phyloP scores from a whole-genome alignment of 2,888 invertebrate genomes.

The Drosophila sordidula region DNA sequence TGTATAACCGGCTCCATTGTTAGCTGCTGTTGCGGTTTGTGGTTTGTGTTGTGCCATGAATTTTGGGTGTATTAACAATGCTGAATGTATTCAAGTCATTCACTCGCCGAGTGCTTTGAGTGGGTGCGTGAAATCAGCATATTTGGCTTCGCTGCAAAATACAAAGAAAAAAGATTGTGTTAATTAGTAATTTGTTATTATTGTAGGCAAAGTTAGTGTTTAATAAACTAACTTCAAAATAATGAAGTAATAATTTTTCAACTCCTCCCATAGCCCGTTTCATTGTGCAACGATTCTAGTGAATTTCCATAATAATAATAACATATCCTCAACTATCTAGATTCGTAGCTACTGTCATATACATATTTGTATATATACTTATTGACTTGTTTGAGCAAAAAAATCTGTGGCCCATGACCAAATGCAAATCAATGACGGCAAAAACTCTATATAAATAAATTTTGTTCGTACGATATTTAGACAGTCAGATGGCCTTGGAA shows the following conservation, averaged over 20 bases:
- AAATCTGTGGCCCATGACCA: constrained; percentile 53
- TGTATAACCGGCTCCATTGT: constrained; percentile 45
- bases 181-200: constrained; percentile 35
- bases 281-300: constrained; percentile 30
- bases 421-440: constrained; percentile 61
- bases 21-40: constrained; percentile 16
- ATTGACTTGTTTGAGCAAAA: constrained; percentile 23
- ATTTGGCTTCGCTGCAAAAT: constrained; percentile 37
- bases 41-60: constrained; percentile 8
- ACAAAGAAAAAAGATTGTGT: constrained; percentile 18
- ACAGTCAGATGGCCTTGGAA: constrained; percentile 44
- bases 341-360: not conserved
- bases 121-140: constrained; percentile 7
- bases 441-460: constrained; percentile 55
- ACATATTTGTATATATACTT: constrained; percentile 4
- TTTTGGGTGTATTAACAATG: constrained; percentile 26
- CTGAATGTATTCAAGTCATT: constrained; percentile 34
- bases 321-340: not conserved
- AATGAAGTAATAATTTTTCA: too few relatives aligned
- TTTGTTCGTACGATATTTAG: constrained; percentile 46
- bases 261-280: not conserved
- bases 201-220: not conserved
- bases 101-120: constrained; percentile 4
- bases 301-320: constrained; percentile 31
- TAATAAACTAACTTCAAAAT: not conserved